Evolutionary conservation across 2,113 vertebrate genomes (phyloP).

Genomic region (Petrocephalus microphthalmus): DNA sequence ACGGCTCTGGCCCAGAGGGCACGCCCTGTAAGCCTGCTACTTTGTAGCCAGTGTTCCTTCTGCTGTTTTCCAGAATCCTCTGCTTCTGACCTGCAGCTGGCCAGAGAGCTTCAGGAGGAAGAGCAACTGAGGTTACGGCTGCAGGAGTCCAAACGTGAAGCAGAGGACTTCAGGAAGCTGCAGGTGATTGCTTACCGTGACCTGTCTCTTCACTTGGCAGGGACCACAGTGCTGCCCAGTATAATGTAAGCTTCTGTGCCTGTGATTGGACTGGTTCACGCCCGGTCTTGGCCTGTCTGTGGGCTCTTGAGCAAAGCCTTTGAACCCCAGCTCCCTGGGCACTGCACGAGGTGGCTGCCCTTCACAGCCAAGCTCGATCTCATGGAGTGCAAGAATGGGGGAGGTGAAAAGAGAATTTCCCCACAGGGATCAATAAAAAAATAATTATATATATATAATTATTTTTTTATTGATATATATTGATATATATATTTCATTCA

Average conservation of each 20-base stretch:
- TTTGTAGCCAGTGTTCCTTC: neutral
- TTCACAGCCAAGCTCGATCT: no score
- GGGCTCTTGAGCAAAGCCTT: neutral
- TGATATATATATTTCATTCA: no score
- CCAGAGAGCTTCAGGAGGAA: conserved; percentile 71
- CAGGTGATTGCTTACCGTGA: conserved; percentile 60
- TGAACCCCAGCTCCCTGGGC: neutral
- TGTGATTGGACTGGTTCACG: no score
- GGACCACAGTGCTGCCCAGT: neutral
- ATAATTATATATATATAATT: no score
- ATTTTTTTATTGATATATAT: no score
- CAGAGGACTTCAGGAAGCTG: conserved; percentile 75
- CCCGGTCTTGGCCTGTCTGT: no score
- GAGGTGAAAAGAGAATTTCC: neutral
- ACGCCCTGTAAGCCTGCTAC: neutral
- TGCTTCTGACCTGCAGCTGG: conserved; percentile 64
- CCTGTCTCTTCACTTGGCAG: neutral
- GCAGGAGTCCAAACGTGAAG: conserved; percentile 62
- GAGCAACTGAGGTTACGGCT: conserved; percentile 62
- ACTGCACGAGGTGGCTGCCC: no score
- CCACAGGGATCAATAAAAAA: neutral
- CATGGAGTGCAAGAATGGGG: no score
- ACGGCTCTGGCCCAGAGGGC: neutral
- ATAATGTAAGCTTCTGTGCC: neutral
- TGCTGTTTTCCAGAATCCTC: conserved; percentile 29